Conservation (phyloP, 2,888 invertebrate species). For the Thymelicus lineola region DNA sequence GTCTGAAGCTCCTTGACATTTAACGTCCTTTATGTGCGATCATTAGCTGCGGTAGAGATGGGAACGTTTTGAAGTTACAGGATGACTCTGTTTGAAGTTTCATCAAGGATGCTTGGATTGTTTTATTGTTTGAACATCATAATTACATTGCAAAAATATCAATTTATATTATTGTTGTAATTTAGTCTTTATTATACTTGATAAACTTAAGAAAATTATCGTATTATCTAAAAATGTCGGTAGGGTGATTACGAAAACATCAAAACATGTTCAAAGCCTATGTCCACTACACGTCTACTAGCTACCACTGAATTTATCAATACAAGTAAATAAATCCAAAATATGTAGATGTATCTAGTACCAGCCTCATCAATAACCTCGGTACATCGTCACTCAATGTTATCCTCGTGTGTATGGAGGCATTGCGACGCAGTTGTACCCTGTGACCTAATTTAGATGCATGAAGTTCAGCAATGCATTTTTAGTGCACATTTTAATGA, state of each 20-base stretch:
- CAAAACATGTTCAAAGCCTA: too few species aligned
- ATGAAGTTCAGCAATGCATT: slow-evolving; percentile 30
- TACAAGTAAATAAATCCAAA: too few species aligned
- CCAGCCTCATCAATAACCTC: neutral
- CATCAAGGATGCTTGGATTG: neutral
- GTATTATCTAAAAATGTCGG: too few species aligned
- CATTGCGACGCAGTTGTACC: slow-evolving; percentile 15
- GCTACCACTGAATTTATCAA: too few species aligned
- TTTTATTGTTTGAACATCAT: neutral
- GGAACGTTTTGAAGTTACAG: slow-evolving; percentile 5
- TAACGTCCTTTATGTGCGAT: slow-evolving; percentile 32
- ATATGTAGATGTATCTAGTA: too few species aligned
- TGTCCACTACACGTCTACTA: too few species aligned
- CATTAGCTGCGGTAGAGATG: slow-evolving; percentile 20
- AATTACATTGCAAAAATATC: too few species aligned
- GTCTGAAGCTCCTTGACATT: slow-evolving; percentile 40
- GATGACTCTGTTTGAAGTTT: slow-evolving; percentile 5
- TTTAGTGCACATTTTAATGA: slow-evolving; percentile 10
- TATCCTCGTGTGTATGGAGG: neutral
- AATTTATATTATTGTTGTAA: too few species aligned
- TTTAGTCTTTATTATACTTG: too few species aligned
- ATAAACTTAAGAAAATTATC: too few species aligned
- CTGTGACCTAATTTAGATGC: slow-evolving; percentile 21
- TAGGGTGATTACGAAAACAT: too few species aligned
- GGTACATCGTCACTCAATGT: slow-evolving; percentile 10